Conservation (phyloP, 2,888 invertebrate genomes). For the Junonia oenone region DNA sequence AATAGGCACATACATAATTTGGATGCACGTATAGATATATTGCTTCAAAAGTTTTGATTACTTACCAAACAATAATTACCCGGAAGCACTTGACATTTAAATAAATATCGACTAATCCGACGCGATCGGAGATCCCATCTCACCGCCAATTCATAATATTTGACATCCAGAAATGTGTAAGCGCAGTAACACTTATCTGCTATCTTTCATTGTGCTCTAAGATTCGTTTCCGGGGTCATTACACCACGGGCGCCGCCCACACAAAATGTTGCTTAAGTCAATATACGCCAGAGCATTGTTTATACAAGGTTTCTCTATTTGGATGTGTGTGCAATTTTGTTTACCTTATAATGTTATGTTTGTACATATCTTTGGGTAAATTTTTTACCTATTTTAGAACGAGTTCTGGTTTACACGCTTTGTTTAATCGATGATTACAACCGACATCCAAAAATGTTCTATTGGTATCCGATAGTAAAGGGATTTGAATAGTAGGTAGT, state of each 20-base stretch:
- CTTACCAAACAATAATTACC: not conserved
- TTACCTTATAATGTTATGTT: constrained; percentile 6
- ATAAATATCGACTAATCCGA: not conserved
- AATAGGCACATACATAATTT: no score
- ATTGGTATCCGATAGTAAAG: no score
- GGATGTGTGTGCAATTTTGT: constrained; percentile 27
- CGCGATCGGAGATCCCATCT: constrained; percentile 8
- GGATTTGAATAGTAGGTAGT: no score
- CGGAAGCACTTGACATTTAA: not conserved
- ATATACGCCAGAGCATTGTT: constrained; percentile 42
- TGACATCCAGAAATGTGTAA: constrained; percentile 15
- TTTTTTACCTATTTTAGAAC: not conserved
- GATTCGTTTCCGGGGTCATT: constrained; percentile 55
- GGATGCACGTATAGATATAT: no score
- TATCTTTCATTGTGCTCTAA: constrained; percentile 16
- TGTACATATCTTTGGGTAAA: not conserved
- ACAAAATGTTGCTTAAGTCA: constrained; percentile 50
- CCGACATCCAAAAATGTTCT: no score
- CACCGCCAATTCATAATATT: constrained; percentile 7
- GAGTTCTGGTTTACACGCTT: not conserved
- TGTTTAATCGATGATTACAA: no score
- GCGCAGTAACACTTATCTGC: constrained; percentile 20
- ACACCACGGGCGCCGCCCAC: constrained; percentile 53
- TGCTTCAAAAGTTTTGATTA: no score
- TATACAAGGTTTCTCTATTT: constrained; percentile 28